phyloP scores from a whole-genome alignment of 92 coral and sea anemone species.

The Meandrina meandrites region DNA sequence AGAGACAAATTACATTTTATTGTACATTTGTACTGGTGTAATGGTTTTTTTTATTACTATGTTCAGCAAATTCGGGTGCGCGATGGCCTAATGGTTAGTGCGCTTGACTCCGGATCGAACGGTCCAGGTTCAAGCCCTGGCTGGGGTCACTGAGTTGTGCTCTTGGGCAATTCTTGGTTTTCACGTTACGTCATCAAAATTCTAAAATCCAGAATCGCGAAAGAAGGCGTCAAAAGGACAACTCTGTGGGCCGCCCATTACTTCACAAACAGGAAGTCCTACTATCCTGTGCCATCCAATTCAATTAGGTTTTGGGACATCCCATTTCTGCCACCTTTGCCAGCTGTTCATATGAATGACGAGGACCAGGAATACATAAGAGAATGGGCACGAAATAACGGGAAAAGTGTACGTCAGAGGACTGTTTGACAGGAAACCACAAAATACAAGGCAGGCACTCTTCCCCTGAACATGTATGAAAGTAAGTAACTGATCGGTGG shows the following conservation, averaged over 20 bases:
- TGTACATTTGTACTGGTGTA: no score
- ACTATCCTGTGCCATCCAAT: conserved; percentile 51
- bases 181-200: no score
- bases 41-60: no score
- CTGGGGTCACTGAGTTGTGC: no score
- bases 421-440: conserved; percentile 62
- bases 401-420: conserved; percentile 41
- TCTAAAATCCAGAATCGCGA: no score
- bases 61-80: no score
- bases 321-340: conserved; percentile 51
- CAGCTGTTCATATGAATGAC: conserved; percentile 39
- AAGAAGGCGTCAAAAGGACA: no score
- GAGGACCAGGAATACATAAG: conserved; percentile 42
- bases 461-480: conserved; percentile 52
- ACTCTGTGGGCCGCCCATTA: conserved; percentile 63
- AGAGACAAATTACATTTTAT: no score
- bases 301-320: conserved; percentile 35
- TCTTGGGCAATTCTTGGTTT: no score
- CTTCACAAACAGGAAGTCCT: conserved; percentile 53
- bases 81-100: no score
- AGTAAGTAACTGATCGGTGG: conserved; percentile 5
- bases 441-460: conserved; percentile 55
- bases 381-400: conserved; percentile 51
- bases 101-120: no score
- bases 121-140: no score